Evolutionary conservation across 2,888 invertebrate species (phyloP).

Genomic region (Cactoblastis cactorum): DNA sequence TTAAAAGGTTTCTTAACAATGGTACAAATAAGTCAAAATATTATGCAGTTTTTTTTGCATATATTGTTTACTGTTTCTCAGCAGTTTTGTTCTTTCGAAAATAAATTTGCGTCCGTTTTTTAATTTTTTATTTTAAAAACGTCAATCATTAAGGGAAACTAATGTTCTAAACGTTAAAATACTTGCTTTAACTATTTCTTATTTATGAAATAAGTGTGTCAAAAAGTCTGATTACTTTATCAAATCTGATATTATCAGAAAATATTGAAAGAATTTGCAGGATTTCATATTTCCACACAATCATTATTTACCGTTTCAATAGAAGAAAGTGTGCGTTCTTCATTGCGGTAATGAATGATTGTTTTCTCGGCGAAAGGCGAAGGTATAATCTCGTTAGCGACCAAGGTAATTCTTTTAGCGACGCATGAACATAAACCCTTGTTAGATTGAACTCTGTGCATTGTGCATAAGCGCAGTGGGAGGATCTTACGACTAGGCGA

Average conservation of each 20-base stretch:
- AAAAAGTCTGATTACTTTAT: too few species aligned
- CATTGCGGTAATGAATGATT: conserved; percentile 13
- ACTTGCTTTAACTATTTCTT: neutral
- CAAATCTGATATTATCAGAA: neutral
- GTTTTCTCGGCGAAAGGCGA: conserved; percentile 12
- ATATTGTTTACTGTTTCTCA: too few species aligned
- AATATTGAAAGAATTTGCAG: neutral
- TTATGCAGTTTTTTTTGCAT: too few species aligned
- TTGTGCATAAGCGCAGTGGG: neutral
- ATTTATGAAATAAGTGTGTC: neutral
- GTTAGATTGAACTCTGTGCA: conserved; percentile 23
- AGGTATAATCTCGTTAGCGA: conserved; percentile 48
- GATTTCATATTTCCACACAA: neutral
- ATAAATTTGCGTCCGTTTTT: too few species aligned
- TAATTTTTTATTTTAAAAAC: too few species aligned
- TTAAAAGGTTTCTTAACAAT: too few species aligned
- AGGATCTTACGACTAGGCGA: too few species aligned
- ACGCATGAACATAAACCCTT: conserved; percentile 32
- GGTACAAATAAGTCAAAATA: too few species aligned
- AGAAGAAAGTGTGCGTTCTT: conserved; percentile 10
- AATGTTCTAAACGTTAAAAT: too few species aligned
- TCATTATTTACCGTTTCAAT: conserved; percentile 12
- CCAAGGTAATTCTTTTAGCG: conserved; percentile 50
- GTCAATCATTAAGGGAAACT: too few species aligned
- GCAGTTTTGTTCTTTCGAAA: too few species aligned